phyloP scores from a whole-genome alignment of 1,140 invertebrate species.

The Magallana gigas region DNA sequence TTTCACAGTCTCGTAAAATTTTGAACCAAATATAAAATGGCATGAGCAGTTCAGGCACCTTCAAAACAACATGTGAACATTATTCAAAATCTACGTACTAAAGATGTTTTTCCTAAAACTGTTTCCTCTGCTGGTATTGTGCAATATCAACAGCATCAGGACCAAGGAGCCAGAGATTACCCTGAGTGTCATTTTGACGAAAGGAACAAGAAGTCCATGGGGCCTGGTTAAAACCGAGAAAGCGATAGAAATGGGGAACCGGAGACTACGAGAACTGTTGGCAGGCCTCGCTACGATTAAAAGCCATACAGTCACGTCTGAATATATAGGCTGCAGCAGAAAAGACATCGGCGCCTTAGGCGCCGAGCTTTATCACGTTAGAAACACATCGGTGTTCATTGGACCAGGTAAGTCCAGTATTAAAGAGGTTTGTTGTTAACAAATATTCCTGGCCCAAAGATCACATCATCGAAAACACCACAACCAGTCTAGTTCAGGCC shows the following conservation, averaged over 20 bases:
- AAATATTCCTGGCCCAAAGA: too few species aligned
- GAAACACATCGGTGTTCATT: not conserved
- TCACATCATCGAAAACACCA: too few species aligned
- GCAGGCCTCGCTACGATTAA: not conserved
- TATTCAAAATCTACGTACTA: too few species aligned
- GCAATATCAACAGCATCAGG: not conserved
- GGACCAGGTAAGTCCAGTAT: not conserved
- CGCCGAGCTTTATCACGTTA: not conserved
- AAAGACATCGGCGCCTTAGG: not conserved
- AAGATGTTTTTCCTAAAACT: too few species aligned
- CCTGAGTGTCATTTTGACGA: not conserved
- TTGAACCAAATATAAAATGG: too few species aligned
- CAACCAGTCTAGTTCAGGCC: too few species aligned
- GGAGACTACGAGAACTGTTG: not conserved
- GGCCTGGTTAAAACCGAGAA: not conserved
- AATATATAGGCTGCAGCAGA: not conserved
- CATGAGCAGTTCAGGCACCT: too few species aligned
- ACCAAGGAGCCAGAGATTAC: not conserved
- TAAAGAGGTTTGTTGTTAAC: too few species aligned
- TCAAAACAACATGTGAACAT: too few species aligned
- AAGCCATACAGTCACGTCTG: not conserved
- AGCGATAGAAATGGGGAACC: not conserved
- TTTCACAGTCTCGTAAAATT: too few species aligned
- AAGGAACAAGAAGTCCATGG: not conserved
- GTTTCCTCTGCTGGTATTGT: not conserved